phyloP scores from a whole-genome alignment of 2,113 vertebrate genomes.

The Rhynchomys soricoides region DNA sequence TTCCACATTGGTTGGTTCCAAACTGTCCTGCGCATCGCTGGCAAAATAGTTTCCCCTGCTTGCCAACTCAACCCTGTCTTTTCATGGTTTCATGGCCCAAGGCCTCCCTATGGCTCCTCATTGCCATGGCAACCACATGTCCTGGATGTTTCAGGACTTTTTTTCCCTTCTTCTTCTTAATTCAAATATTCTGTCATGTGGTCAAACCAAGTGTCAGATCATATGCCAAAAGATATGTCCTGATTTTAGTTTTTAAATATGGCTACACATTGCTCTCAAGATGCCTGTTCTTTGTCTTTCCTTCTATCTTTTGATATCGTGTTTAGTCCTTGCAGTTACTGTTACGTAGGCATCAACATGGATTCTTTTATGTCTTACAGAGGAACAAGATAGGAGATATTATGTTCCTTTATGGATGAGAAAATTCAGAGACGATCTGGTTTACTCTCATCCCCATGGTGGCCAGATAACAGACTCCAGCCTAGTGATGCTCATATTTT shows the following conservation, averaged over 20 bases:
- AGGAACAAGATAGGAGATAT: neutral
- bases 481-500: neutral
- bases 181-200: slow-evolving; percentile 78
- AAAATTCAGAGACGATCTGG: neutral
- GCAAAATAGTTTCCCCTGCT: slow-evolving; percentile 68
- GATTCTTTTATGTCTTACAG: neutral
- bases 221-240: slow-evolving; percentile 67
- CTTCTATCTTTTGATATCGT: neutral
- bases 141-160: slow-evolving; percentile 77
- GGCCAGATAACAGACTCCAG: neutral
- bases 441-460: neutral
- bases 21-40: slow-evolving; percentile 71
- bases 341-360: neutral
- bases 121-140: slow-evolving; percentile 80
- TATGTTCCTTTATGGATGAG: neutral
- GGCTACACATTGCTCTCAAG: neutral
- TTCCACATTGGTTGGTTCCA: slow-evolving; percentile 63
- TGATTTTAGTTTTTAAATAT: slow-evolving; percentile 58
- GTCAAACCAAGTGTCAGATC: slow-evolving; percentile 78
- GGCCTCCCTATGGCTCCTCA: slow-evolving; percentile 77
- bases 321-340: neutral
- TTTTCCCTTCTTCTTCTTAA: slow-evolving; percentile 54
- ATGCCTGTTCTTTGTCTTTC: neutral
- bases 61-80: slow-evolving; percentile 78
- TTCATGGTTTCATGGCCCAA: slow-evolving; percentile 73